Evolutionary conservation across 2,888 invertebrate species (phyloP), one percentile per base, ranked within the genome.

Genomic region (Steinernema carpocapsae): DNA sequence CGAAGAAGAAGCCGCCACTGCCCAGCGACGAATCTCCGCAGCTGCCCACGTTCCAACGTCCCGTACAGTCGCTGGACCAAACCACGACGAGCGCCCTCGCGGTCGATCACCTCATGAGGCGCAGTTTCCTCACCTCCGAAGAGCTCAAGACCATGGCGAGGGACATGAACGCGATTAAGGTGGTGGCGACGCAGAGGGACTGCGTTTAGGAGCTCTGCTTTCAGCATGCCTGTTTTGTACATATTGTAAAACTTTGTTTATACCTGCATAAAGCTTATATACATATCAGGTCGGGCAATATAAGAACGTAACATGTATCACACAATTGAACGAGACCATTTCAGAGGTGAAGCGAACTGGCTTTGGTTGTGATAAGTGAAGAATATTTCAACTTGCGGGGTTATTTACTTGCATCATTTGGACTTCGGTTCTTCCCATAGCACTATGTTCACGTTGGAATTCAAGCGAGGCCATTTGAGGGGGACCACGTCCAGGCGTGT

Each of bases 121-220:
- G 64, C 10, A 64, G 64, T 32, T 64, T 64, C 64, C 14, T 64
- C 32, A 64, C 64, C 14, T 64, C 64, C 26, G 64, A 64, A 17
- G 64, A 64, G 29, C 64, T 64, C 7, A 64, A 64, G 19, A 32
- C 64, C 12, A 64, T 64, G 64, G 64, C 26, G 4, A 14, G 26
- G 14, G 10, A 26, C 4, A 26, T 12, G 64, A 64, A 32, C 19
- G n/a, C 24, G 6, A 37, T 64, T 17, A 64, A 64, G 17, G 26
- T 64, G 3, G 64, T 64, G 17, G 64, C 64, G 7, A 26, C 26
- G 64, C 29, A 37, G 17, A 26, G 64, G 26, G 64, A 64, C 37
- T 64, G 29, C 32, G 64, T 64, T 26, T 64, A 32, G 22, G 3
- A 48, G n/a, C n/a, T n/a, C n/a, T n/a, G n/a, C n/a, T 37, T 37